Base-by-base conservation (phyloP, 2,113 vertebrate genomes). In the Theristicus caerulescens region DNA sequence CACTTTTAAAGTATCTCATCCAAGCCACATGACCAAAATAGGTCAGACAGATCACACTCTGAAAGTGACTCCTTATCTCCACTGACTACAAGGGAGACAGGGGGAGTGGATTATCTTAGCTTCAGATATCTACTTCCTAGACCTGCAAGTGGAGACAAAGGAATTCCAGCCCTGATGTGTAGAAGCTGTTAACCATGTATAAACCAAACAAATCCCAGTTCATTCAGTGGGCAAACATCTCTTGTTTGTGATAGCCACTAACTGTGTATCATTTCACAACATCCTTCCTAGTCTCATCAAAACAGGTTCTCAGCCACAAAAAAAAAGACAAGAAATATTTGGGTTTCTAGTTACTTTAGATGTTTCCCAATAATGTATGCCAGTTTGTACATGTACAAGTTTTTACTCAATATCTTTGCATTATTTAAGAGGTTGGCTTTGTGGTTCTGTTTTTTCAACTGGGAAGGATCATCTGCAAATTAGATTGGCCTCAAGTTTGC, bases 331-430 rank as follows among this genome's bases (percentile, higher is more conserved):
- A 17, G 1, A 64, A 40, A 79, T 16, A 58, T 51, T 62, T 71
- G 5, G 4, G 3, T 46, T 80, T 69, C 51, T 52, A 21, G 8
- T 44, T 72, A 26, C 4, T 22, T 52, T 44, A 7, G 10, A 5
- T 24, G 4, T n/a, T 79, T 85, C 12, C 14, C 34, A 44, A 5
- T 59, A 66, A 71, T 10, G 2, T 26, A 51, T 22, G 4, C 6
- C 8, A 26, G 1, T 17, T 22, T 29, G 4, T 21, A 58, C 1
- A 1, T 6, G 5, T 82, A 49, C 25, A 21, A 2, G 34, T 24
- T 51, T 80, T 54, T 78, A n/a, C 8, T 32, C 2, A 32, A 2
- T 51, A 31, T 26, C 42, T 88, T 91, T 69, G 3, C 25, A 21
- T 4, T 65, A 2, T 64, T 81, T 57, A 72, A 69, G 59, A 18